Conservation (phyloP, 2,797 vertebrate species). For the Pelodytes ibericus region DNA sequence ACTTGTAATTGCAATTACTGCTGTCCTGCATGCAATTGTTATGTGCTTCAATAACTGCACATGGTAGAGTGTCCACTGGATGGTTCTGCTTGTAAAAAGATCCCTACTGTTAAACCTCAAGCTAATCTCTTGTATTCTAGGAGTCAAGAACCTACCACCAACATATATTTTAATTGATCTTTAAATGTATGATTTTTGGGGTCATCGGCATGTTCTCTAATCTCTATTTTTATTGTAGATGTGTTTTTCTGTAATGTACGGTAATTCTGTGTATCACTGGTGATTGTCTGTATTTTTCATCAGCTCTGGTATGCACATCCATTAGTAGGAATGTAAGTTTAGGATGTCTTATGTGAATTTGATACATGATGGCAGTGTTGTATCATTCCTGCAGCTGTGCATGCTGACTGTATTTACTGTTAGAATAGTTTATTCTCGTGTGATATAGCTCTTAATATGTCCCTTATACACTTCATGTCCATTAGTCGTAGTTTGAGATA, state of each 20-base stretch:
- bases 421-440: background rate
- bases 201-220: too few species aligned
- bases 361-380: slow-evolving; percentile 17
- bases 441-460: background rate
- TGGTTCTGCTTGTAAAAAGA: too few species aligned
- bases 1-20: too few species aligned
- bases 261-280: too few species aligned
- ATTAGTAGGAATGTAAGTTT: background rate
- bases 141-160: background rate
- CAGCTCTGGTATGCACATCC: background rate
- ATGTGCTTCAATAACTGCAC: too few species aligned
- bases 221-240: background rate
- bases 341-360: background rate
- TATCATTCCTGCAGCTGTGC: too few species aligned
- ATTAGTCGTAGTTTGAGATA: background rate
- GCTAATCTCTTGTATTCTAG: too few species aligned
- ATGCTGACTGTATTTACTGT: background rate
- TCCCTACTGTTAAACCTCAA: too few species aligned
- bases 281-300: background rate
- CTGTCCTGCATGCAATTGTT: too few species aligned
- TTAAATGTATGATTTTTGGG: background rate
- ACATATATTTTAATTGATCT: background rate
- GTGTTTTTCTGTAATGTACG: background rate
- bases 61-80: too few species aligned
- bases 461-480: background rate